Evolutionary conservation across 2,888 invertebrate genomes (phyloP), one percentile per base, ranked within the genome.

Genomic region (Agrypnus murinus): DNA sequence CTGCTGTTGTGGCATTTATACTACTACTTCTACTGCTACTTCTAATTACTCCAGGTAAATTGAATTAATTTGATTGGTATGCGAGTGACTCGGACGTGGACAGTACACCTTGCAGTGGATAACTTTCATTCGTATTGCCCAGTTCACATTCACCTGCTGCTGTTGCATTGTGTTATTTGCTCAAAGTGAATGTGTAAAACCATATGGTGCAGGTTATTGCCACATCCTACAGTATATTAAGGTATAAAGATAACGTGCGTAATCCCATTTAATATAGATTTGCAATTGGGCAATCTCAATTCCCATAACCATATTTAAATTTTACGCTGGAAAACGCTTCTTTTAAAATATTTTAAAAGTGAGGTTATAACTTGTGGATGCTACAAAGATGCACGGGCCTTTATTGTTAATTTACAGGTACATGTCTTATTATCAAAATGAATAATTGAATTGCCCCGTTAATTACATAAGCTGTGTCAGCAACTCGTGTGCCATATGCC

Each of bases 121-220:
- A 81, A 81, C 82, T 83, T 82, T 83, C 82, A 81, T 82, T 81
- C 81, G 78, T 75, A 38, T 48, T 65, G 17, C 34, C 48, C 57
- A 66, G 60, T 66, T 60, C 78, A 83, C 83, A 80, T 82, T 83
- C 84, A 82, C 83, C 80, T 82, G 83, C 80, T 80, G 77, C 77
- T 79, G 75, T 72, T n/a, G n/a, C n/a, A n/a, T n/a, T n/a, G 78
- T 76, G 76, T 70, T 77, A 77, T 74, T 75, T 73, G 74, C 76
- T 25, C 75, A 71, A 70, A 67, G 76, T 70, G 79, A 74, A 62
- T 45, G 65, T 53, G 31, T 74, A 68, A 74, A 63, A 77, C 81
- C 82, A 82, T 82, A 82, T 82, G 82, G 80, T 81, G 76, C 75
- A 66, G 70, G 70, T 73, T 66, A 45, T 69, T 65, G 64, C 69